Percentiles rank a stretch among this genome's conserved stretches.
These are phyloP conservation scores for Tipula confusa DNA, from an alignment of 2,888 invertebrate species.

Conservation along the genomic window DNA sequence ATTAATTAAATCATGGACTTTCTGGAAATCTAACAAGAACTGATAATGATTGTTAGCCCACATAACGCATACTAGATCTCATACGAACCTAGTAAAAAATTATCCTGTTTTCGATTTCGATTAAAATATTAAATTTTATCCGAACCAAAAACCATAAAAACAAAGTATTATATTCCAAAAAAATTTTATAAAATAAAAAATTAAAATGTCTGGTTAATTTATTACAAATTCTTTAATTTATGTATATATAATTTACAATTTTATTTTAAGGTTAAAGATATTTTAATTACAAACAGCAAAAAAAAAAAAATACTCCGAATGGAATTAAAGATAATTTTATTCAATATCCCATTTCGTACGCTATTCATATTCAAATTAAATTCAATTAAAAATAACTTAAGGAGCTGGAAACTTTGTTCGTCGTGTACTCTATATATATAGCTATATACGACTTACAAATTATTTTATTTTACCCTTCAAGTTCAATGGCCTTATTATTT, in stretches of 20 bases:
- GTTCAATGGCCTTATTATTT: conserved; percentile 25
- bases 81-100: not conserved
- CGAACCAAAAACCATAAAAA: not conserved
- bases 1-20: too few species aligned
- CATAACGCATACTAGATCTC: too few species aligned
- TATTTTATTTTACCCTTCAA: conserved; percentile 20
- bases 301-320: not conserved
- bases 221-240: conserved; percentile 7
- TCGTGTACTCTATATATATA: too few species aligned
- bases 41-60: too few species aligned
- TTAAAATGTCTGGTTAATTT: conserved; percentile 25
- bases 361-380: conserved; percentile 20
- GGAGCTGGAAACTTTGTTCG: not conserved
- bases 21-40: too few species aligned
- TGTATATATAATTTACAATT: not conserved
- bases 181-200: too few species aligned
- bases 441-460: too few species aligned
- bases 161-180: not conserved
- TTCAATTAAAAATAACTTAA: conserved; percentile 25
- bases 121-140: too few species aligned
- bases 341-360: conserved; percentile 14
- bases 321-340: conserved; percentile 20
- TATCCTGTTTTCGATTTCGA: too few species aligned
- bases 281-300: conserved; percentile 16
- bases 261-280: conserved; percentile 4